Evolutionary conservation across 2,797 vertebrate genomes (phyloP).

Genomic region (Hoplostethus atlanticus): DNA sequence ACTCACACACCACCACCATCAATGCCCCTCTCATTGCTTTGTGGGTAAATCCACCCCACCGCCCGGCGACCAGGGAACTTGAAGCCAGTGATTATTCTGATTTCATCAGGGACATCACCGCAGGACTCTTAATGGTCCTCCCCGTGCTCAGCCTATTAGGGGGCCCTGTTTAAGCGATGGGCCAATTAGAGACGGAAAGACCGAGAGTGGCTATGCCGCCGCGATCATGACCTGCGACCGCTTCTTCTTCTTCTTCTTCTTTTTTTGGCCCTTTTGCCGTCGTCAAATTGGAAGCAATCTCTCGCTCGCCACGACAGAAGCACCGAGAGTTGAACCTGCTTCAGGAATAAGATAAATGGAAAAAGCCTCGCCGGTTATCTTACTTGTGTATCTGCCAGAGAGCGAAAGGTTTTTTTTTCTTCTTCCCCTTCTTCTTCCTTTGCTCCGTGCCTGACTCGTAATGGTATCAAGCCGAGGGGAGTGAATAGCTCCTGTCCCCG

Average conservation of each 20-base stretch:
- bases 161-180: conserved; percentile 25
- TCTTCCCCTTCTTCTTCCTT: not conserved
- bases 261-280: conserved; percentile 17
- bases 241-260: not conserved
- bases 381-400: conserved; percentile 45
- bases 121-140: conserved; percentile 27
- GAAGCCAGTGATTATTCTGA: conserved; percentile 67
- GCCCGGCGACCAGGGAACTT: conserved; percentile 34
- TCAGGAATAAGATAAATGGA: conserved; percentile 36
- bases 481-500: conserved; percentile 45
- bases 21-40: conserved; percentile 6
- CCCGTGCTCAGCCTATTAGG: conserved; percentile 23
- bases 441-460: conserved; percentile 51
- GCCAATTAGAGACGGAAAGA: conserved; percentile 34
- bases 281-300: conserved; percentile 39
- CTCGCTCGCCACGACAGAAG: conserved; percentile 21
- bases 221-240: conserved; percentile 2
- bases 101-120: conserved; percentile 55
- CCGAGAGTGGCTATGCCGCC: conserved; percentile 17
- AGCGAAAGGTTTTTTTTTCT: conserved; percentile 3
- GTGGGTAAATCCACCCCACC: conserved; percentile 36
- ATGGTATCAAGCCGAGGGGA: conserved; percentile 46
- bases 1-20: conserved; percentile 39
- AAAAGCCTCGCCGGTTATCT: conserved; percentile 40
- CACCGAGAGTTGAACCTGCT: conserved; percentile 8